Percentiles rank a stretch among this genome's conserved stretches.
These are phyloP conservation scores for Clistopyga incitator DNA, from an alignment of 2,888 invertebrate species.

Conservation along the genomic window DNA sequence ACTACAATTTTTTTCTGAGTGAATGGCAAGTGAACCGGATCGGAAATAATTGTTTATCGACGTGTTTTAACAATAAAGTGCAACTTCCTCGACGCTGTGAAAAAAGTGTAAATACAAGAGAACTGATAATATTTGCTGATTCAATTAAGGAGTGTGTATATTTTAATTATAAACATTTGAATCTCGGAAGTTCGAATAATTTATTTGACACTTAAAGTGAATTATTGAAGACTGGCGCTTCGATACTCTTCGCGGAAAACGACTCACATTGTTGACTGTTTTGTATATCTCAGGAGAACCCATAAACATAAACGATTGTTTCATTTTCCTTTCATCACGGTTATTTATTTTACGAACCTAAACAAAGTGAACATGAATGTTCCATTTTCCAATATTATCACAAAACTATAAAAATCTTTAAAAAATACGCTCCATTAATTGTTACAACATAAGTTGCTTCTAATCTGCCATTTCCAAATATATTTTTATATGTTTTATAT, in stretches of 20 bases:
- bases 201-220: background rate
- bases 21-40: background rate
- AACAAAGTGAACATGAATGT: background rate
- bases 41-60: background rate
- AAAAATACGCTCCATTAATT: too few species aligned
- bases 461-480: too few species aligned
- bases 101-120: background rate
- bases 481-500: too few species aligned
- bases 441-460: too few species aligned
- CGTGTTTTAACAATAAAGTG: background rate
- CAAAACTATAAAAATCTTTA: background rate
- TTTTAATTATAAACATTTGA: background rate
- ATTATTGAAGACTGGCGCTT: background rate
- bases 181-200: background rate
- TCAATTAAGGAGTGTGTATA: background rate
- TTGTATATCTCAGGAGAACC: background rate
- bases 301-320: background rate
- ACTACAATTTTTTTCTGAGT: background rate
- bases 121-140: background rate
- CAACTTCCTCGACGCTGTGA: background rate
- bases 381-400: slow-evolving; percentile 1
- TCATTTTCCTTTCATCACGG: background rate
- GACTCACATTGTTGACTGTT: background rate
- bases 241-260: background rate
- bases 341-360: background rate